Base-by-base conservation (phyloP, 2,797 vertebrate genomes). In the Anabacerthia variegaticeps region DNA sequence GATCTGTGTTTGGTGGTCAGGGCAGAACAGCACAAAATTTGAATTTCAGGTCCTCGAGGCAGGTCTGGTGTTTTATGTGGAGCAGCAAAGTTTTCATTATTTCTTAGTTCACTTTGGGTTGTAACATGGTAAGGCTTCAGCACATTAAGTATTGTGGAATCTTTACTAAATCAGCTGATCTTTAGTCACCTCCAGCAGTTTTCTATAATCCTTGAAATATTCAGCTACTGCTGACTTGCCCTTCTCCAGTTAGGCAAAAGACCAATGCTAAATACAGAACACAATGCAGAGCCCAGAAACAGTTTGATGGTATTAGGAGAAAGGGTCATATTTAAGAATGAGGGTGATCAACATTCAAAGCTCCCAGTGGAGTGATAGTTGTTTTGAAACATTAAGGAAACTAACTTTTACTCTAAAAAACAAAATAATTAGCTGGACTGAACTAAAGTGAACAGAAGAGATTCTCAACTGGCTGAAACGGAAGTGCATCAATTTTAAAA, bases 181-280 rank as follows among this genome's bases (percentile, higher is more conserved):
- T 51, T 73, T 24, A 67, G 59, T 26, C n/a, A 84, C 67, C n/a
- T 87, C 67, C 83, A 90, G 65, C 48, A 67, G 65, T 78, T 79
- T 74, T 82, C 37, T 46, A 6, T 32, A 88, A 76, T 39, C 49
- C 74, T 63, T 78, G 49, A 36, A 37, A 90, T 52, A 77, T 24
- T 58, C 77, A 82, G 72, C 95, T 83, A 69, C 73, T 94, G 85
- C 79, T 36, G 68, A 87, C 30, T 72, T 87, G 18, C 44, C 36
- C 41, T 32, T 75, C 80, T 86, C 80, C 69, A 5, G 30, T 76
- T 8, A 48, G 85, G 94, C 93, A 86, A 41, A 86, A 86, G 66
- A 93, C 77, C 90, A 95, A 51, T 56, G 86, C 74, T 93, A 94
- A 93, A 91, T 28, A 78, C 48, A 78, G 76, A 93, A 75, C 87